phyloP scores from a whole-genome alignment of 2,888 invertebrate genomes.

The Dusona sp. region DNA sequence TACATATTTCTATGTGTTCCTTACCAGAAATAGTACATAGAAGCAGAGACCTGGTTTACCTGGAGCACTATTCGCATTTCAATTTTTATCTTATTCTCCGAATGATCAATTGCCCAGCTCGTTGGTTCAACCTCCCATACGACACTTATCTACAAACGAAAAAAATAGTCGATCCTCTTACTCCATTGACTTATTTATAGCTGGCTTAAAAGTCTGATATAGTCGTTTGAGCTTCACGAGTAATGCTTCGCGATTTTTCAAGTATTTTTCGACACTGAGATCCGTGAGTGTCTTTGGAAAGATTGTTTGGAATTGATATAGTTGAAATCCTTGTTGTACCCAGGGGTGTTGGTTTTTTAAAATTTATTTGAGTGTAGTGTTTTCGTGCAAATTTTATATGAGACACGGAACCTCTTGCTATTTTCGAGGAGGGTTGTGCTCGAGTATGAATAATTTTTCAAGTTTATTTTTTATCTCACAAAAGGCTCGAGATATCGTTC shows the following conservation, averaged over 20 bases:
- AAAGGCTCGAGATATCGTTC: neutral
- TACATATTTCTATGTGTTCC: neutral
- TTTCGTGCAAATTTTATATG: neutral
- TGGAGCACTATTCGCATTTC: conserved; percentile 18
- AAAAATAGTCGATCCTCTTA: conserved; percentile 22
- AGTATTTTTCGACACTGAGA: conserved; percentile 13
- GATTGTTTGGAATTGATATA: neutral
- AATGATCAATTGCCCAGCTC: conserved; percentile 22
- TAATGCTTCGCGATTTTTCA: conserved; percentile 23
- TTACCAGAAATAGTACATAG: conserved; percentile 3
- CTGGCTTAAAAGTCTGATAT: conserved; percentile 11
- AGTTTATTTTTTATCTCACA: neutral
- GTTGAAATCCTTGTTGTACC: neutral
- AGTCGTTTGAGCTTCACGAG: conserved; percentile 5
- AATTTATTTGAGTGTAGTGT: neutral
- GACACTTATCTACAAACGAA: conserved; percentile 18
- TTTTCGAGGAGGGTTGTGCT: neutral
- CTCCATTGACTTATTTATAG: conserved; percentile 21
- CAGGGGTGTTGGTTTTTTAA: neutral
- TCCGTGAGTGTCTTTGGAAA: neutral
- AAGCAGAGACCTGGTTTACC: conserved; percentile 17
- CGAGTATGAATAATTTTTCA: neutral
- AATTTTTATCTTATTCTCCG: conserved; percentile 33
- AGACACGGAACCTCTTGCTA: neutral
- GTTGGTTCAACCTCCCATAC: conserved; percentile 29